A percentile compares a stretch with the other conserved stretches of the same genome.
phyloP scores from a whole-genome alignment of 2,888 invertebrate species.

The Alentia gelatinosa region DNA sequence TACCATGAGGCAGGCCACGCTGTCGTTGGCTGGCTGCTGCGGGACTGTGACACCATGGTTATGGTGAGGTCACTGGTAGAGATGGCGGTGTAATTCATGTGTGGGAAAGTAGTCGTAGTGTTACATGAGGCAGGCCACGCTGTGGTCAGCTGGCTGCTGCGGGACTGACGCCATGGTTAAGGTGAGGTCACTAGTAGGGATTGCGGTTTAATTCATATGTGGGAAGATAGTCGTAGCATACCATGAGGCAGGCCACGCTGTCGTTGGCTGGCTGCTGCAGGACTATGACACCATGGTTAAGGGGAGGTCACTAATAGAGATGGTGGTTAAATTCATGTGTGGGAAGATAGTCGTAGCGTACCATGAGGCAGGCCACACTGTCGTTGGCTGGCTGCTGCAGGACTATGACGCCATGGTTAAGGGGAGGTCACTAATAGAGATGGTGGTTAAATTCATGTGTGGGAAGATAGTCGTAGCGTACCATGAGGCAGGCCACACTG shows the following conservation, averaged over 20 bases:
- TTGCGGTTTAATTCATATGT: too few species aligned
- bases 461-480: conserved; percentile 84
- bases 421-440: too few species aligned
- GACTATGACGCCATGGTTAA: conserved; percentile 96
- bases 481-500: conserved; percentile 94
- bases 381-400: conserved; percentile 96
- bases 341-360: conserved; percentile 84
- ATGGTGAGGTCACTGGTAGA: too few species aligned
- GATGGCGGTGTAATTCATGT: too few species aligned
- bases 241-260: conserved; percentile 94
- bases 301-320: too few species aligned
- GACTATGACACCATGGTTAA: conserved; percentile 96
- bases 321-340: conserved; percentile 87
- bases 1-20: conserved; percentile 94
- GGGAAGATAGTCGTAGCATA: conserved; percentile 84
- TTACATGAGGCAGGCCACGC: conserved; percentile 94
- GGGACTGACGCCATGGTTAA: conserved; percentile 96
- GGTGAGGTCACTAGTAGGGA: too few species aligned
- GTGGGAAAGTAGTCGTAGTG: conserved; percentile 83
- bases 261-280: conserved; percentile 96
- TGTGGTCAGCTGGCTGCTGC: conserved; percentile 95
- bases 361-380: conserved; percentile 94
- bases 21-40: conserved; percentile 95
- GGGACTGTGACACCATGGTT: conserved; percentile 95
- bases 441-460: too few species aligned